Conservation (phyloP, 2,113 vertebrate species). For the Bungarus multicinctus region DNA sequence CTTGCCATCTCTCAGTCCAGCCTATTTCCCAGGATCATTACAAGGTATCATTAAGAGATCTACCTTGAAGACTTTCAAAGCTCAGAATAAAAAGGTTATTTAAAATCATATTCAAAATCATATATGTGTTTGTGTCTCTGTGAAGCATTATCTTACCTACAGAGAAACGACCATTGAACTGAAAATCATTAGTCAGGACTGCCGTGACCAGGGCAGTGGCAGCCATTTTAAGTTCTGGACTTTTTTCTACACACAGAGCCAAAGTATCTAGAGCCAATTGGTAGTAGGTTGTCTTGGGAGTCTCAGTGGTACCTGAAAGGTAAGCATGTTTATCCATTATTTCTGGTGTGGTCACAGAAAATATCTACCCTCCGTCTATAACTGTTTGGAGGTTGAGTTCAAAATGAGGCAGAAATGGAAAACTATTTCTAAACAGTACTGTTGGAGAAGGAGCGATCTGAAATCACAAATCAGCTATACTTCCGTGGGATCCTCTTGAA, state of each 20-base stretch:
- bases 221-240: accelerated
- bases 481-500: not conserved
- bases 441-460: not conserved
- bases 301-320: not conserved
- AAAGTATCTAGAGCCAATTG: constrained; percentile 35
- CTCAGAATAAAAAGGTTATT: not conserved
- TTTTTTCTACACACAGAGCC: constrained; percentile 40
- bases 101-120: not conserved
- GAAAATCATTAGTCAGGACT: not conserved
- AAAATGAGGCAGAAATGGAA: not conserved
- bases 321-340: not conserved
- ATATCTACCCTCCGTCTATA: not conserved
- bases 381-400: not conserved
- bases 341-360: not conserved
- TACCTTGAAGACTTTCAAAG: not conserved
- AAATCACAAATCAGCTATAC: not conserved
- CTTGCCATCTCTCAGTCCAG: not conserved
- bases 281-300: constrained; percentile 43
- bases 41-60: too few species aligned
- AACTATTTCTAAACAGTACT: not conserved
- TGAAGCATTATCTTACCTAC: constrained; percentile 47
- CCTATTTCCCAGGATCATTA: not conserved
- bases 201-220: constrained; percentile 12
- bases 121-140: not conserved
- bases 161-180: accelerated